Evolutionary conservation across 2,888 invertebrate genomes (phyloP).

Genomic region (Drosophila subquinaria): DNA sequence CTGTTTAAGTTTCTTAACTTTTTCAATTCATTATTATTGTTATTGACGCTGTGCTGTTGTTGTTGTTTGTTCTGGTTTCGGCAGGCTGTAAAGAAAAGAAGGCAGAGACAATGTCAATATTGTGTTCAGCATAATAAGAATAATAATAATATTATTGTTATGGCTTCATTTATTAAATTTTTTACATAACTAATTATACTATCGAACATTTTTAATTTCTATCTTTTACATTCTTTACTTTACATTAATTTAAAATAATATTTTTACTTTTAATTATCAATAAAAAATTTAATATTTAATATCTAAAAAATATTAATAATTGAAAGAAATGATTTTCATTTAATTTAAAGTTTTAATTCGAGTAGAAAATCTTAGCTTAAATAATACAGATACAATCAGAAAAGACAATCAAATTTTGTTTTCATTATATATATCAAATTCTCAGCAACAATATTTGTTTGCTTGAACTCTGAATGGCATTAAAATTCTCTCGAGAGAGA

Average conservation of each 20-base stretch:
- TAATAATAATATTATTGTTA: not conserved
- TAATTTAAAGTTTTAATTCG: not conserved
- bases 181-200: no score
- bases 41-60: not conserved
- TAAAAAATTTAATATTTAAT: not conserved
- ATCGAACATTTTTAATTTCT: no score
- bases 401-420: slow-evolving; percentile 6
- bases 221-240: no score
- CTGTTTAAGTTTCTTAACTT: slow-evolving; percentile 18
- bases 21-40: slow-evolving; percentile 55
- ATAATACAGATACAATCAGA: not conserved
- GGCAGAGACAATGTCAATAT: not conserved
- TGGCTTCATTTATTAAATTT: no score
- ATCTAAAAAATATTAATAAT: not conserved
- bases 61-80: slow-evolving; percentile 3
- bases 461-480: slow-evolving; percentile 1
- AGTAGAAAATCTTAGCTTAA: no score
- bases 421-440: slow-evolving; percentile 14
- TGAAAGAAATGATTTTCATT: not conserved
- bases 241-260: no score
- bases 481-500: not conserved
- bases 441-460: slow-evolving; percentile 8
- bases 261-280: no score
- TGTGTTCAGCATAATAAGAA: not conserved
- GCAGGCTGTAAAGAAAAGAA: slow-evolving; percentile 50